Evolutionary conservation across 2,888 invertebrate species (phyloP), one percentile per base, ranked within the genome.

Genomic region (Labia minor): DNA sequence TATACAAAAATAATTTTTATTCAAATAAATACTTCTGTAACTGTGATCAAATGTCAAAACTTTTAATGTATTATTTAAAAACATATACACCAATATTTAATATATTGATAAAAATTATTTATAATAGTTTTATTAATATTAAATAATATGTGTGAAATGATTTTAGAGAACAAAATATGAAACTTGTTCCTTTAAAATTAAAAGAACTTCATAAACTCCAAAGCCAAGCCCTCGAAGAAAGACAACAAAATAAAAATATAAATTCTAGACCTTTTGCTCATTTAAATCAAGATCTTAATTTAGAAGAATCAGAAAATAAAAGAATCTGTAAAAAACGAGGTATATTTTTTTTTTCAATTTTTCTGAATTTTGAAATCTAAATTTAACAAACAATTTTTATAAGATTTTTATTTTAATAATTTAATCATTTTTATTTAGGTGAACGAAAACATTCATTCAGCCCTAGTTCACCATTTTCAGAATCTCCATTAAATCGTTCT

Each of bases 181-280:
- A 85, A 75, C 79, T 96, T 74, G 93, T 97, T 66, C 95, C 95
- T 14, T 79, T 93, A 64, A 89, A 96, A 86, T 79, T 97, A 66
- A 85, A 88, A 76, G 83, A 95, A 72, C 82, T 98, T 69, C 88
- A 90, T 73, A 82, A 85, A 67, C 78, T 95, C 37, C 86, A 90
- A 74, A 81, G 80, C 68, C 82, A 85, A 72, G 81, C 80, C 11
- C 73, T 75, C 1, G 77, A 77, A 68, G 77, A 78, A 62, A 73
- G 76, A 67, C 75, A 77, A 61, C 67, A 68, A 20, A 62, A 65
- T 18, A 8, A 26, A 6, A 70, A 72, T 6, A 70, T 71, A 4
- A 72, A 72, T 65, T 68, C 74, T n/a, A 77, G 84, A 65, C 85
- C 84, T 1, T 85, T 85, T 75, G 83, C 83, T 6, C 82, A 83